Conservation (phyloP, 2,888 invertebrate genomes). For the Rhamnusium bicolor region DNA sequence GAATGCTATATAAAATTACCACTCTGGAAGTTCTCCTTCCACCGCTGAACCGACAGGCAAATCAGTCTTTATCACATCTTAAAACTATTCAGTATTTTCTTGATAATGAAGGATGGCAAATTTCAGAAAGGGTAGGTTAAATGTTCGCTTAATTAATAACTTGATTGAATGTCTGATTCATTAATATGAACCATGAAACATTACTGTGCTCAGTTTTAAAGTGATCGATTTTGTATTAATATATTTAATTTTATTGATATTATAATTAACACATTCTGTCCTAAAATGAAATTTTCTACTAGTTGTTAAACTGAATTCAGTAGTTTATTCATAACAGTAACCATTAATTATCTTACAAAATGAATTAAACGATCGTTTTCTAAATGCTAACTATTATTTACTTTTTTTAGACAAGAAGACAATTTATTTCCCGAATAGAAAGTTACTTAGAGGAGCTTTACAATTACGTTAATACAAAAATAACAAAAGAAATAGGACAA, state of each 20-base stretch:
- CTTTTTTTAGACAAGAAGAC: slow-evolving; percentile 52
- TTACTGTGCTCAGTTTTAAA: too few species aligned
- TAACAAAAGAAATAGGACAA: slow-evolving; percentile 78
- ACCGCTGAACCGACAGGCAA: slow-evolving; percentile 81
- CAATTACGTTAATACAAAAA: slow-evolving; percentile 78
- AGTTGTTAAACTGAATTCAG: too few species aligned
- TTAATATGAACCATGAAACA: too few species aligned
- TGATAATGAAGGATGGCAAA: slow-evolving; percentile 80
- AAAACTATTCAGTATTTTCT: slow-evolving; percentile 85
- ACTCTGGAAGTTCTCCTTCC: slow-evolving; percentile 82
- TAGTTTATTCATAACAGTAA: background rate
- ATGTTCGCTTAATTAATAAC: background rate
- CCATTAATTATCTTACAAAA: too few species aligned
- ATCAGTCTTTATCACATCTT: slow-evolving; percentile 82
- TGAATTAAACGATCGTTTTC: too few species aligned
- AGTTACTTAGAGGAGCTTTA: slow-evolving; percentile 72
- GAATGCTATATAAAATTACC: slow-evolving; percentile 83
- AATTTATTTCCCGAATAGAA: slow-evolving; percentile 55
- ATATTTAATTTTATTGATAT: too few species aligned
- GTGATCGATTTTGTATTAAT: too few species aligned
- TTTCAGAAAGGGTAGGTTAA: slow-evolving; percentile 78
- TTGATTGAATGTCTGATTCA: background rate
- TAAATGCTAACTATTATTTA: too few species aligned
- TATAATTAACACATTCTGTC: too few species aligned
- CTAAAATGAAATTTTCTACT: too few species aligned